phyloP scores from a whole-genome alignment of 2,797 vertebrate genomes.

The Phalloptychus januarius region DNA sequence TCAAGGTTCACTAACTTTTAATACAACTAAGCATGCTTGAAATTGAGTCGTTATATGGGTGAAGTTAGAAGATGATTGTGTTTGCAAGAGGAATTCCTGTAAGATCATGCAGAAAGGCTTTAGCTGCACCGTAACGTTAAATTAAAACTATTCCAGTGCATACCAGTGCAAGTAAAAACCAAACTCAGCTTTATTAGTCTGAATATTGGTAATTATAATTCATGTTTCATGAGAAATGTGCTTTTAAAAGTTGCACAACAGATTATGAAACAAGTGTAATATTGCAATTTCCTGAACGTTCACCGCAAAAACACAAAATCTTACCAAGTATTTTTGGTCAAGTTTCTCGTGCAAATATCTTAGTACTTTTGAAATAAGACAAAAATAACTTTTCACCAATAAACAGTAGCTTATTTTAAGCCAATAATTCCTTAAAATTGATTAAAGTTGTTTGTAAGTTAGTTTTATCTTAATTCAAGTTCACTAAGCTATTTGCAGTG shows the following conservation, averaged over 20 bases:
- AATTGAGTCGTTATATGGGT: neutral
- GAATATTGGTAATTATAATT: neutral
- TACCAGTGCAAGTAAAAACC: neutral
- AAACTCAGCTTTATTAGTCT: neutral
- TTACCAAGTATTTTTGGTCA: no score
- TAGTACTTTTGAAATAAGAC: no score
- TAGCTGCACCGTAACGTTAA: neutral
- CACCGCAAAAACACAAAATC: no score
- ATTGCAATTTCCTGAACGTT: neutral
- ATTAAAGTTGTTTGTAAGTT: no score
- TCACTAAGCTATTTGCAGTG: no score
- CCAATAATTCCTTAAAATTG: no score
- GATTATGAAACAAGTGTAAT: neutral
- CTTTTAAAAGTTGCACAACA: neutral
- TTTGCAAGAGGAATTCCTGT: neutral
- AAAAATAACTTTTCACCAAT: no score
- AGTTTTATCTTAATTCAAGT: no score
- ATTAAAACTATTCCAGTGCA: neutral
- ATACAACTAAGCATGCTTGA: neutral
- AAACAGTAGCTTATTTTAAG: no score
- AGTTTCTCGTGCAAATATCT: no score
- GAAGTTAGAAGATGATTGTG: neutral
- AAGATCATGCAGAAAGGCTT: neutral
- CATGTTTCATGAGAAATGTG: neutral
- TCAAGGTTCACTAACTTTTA: neutral